Percentiles rank a stretch among this genome's conserved stretches.
phyloP scores from a whole-genome alignment of 2,888 invertebrate species.

The Caenorhabditis wallacei region DNA sequence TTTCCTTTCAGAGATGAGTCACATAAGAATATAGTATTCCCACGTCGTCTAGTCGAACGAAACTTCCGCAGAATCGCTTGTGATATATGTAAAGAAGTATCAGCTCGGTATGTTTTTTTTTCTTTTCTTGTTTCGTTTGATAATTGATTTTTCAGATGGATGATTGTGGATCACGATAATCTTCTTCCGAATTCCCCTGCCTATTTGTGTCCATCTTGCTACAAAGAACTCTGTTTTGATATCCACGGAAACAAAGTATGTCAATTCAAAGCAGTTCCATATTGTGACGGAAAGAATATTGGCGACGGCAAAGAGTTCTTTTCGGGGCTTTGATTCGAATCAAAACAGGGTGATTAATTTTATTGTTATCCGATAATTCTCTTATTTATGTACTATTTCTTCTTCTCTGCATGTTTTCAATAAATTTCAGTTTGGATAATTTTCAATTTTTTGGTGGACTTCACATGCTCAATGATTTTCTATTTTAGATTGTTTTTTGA shows the following conservation, averaged over 20 bases:
- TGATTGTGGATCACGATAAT: conserved; percentile 60
- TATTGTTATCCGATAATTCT: no score
- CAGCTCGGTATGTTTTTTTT: conserved; percentile 59
- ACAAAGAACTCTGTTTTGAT: conserved; percentile 64
- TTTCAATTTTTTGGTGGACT: no score
- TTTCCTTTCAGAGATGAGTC: conserved; percentile 45
- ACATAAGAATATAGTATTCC: conserved; percentile 34
- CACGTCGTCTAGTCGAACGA: conserved; percentile 65
- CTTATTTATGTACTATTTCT: no score
- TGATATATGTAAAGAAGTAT: conserved; percentile 60
- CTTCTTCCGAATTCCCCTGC: conserved; percentile 57
- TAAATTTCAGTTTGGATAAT: no score
- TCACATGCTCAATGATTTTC: no score
- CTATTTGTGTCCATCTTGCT: conserved; percentile 66
- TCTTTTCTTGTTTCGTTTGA: background rate
- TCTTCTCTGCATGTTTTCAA: no score
- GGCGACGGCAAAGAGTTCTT: conserved; percentile 60
- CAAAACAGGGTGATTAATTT: background rate
- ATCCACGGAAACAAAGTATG: conserved; percentile 57
- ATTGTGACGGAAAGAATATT: conserved; percentile 67
- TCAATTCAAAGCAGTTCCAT: conserved; percentile 69
- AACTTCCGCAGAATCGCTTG: conserved; percentile 69
- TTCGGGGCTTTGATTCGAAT: conserved; percentile 45
- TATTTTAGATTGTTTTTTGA: no score
- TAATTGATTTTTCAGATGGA: conserved; percentile 60